phyloP scores from a whole-genome alignment of 2,888 invertebrate genomes.

The Lymantria dispar region DNA sequence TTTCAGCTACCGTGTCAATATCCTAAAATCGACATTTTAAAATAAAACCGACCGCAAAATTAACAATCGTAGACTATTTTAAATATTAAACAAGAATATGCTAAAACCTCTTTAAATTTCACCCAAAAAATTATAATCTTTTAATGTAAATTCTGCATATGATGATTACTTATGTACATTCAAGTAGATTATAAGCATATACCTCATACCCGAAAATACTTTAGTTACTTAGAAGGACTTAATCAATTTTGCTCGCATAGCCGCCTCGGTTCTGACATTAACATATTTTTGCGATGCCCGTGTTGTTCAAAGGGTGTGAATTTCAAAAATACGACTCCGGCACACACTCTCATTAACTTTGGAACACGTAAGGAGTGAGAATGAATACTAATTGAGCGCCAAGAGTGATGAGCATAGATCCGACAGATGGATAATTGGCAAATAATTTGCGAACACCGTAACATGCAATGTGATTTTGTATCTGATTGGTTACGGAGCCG shows the following conservation, averaged over 20 bases:
- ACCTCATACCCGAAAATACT: constrained; percentile 23
- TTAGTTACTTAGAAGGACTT: constrained; percentile 34
- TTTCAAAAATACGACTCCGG: constrained; percentile 72
- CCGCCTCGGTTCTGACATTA: constrained; percentile 59
- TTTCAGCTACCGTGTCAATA: too few relatives aligned
- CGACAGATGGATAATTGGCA: constrained; percentile 36
- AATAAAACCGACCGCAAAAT: not conserved
- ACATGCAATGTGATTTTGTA: constrained; percentile 1
- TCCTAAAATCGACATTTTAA: too few relatives aligned
- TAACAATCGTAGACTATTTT: not conserved
- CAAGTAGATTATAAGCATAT: not conserved
- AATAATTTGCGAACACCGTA: constrained; percentile 12
- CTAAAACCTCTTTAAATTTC: not conserved
- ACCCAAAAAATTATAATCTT: not conserved
- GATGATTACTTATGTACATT: not conserved
- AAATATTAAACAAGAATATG: not conserved
- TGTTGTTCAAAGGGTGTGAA: constrained; percentile 69
- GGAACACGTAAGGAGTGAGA: constrained; percentile 71
- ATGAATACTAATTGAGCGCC: constrained; percentile 73
- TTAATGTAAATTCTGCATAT: not conserved
- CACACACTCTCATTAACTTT: constrained; percentile 75
- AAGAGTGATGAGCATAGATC: constrained; percentile 46
- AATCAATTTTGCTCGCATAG: constrained; percentile 48
- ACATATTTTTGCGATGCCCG: constrained; percentile 71
- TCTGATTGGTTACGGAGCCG: constrained; percentile 4